These are phyloP conservation scores for Phaenicophaeus curvirostris DNA, from an alignment of 2,797 vertebrate genomes.

Conservation along the genomic window DNA sequence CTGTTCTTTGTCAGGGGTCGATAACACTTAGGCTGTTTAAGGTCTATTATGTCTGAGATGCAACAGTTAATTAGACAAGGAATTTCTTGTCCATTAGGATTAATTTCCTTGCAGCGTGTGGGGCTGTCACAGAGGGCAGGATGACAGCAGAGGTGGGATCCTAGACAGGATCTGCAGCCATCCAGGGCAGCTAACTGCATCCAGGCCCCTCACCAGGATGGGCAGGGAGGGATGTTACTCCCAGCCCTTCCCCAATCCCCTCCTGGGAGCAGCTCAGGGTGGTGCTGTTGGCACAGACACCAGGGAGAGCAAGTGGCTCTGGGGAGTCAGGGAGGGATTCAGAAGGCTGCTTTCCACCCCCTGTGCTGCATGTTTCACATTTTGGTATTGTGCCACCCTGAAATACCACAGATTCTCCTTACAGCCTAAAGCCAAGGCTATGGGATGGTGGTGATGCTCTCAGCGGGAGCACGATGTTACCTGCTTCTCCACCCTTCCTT, in stretches of 20 bases:
- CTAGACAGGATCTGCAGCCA: not conserved
- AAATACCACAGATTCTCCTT: not conserved
- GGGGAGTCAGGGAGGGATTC: too few species aligned
- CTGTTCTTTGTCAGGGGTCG: not conserved
- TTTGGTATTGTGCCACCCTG: not conserved
- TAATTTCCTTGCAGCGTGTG: not conserved
- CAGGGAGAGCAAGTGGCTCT: not conserved
- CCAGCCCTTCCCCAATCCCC: not conserved
- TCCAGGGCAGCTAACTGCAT: not conserved
- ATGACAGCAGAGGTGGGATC: not conserved
- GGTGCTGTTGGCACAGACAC: not conserved
- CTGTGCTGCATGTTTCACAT: rapidly evolving
- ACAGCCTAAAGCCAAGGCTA: not conserved
- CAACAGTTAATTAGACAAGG: not conserved
- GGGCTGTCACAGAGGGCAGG: not conserved
- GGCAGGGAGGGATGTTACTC: not conserved
- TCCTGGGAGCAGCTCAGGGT: not conserved
- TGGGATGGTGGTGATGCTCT: rapidly evolving
- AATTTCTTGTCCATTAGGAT: not conserved
- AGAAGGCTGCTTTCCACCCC: not conserved
- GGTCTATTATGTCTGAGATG: not conserved
- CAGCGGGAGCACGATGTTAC: not conserved
- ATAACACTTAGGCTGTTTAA: not conserved
- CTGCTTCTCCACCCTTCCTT: not conserved
- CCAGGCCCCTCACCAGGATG: not conserved